A percentile compares a stretch with the other conserved stretches of the same genome.
Conservation (phyloP, 2,888 invertebrate species). For the Alloscopus bannaensis region DNA sequence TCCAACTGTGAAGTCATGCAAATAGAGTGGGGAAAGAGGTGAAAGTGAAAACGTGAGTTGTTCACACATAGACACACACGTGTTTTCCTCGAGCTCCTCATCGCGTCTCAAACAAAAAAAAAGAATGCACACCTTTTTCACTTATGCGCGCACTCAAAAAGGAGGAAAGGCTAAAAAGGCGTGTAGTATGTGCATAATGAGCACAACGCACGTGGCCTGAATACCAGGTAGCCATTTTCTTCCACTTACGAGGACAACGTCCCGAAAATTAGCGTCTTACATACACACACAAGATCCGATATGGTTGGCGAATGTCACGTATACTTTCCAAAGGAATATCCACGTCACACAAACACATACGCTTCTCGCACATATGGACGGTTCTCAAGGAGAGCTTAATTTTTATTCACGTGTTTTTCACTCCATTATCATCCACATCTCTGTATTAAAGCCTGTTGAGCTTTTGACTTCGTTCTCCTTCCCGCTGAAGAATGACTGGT, state of each 20-base stretch:
- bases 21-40: too few relatives aligned
- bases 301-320: too few relatives aligned
- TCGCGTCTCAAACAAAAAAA: too few relatives aligned
- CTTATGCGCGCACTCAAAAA: not conserved
- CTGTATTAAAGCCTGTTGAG: constrained; percentile 45
- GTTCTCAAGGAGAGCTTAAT: too few relatives aligned
- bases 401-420: not conserved
- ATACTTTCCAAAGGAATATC: too few relatives aligned
- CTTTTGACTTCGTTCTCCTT: not conserved
- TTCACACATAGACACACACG: too few relatives aligned
- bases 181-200: constrained; percentile 10
- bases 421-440: not conserved
- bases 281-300: constrained; percentile 8
- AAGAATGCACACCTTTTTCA: too few relatives aligned
- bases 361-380: too few relatives aligned
- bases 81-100: too few relatives aligned
- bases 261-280: constrained; percentile 25
- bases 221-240: constrained; percentile 37
- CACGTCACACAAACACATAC: too few relatives aligned
- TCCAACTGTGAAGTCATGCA: too few relatives aligned
- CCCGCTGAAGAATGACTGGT: not conserved
- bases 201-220: constrained; percentile 31
- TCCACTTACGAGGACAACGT: constrained; percentile 15
- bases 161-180: not conserved
- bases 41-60: too few relatives aligned